These are phyloP conservation scores for Malurus cyaneus DNA, from an alignment of 2,113 vertebrate species.

Conservation along the genomic window DNA sequence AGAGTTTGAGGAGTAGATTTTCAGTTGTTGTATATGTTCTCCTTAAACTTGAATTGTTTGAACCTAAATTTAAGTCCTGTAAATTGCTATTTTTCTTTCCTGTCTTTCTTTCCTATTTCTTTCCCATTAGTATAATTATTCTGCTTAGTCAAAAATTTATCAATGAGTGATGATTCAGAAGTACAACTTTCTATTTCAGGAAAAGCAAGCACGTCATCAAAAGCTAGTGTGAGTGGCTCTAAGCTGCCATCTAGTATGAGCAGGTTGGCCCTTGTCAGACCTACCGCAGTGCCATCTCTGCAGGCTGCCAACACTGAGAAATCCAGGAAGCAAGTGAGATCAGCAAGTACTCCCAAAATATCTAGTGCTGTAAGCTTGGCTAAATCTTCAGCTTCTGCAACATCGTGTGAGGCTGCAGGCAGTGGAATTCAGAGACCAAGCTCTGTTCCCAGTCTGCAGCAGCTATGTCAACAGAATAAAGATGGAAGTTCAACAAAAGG, in stretches of 20 bases:
- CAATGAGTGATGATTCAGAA: background rate
- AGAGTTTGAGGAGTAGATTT: background rate
- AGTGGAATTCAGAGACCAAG: background rate
- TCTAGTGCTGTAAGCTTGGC: background rate
- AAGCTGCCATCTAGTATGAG: conserved; percentile 8
- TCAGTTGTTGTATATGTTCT: background rate
- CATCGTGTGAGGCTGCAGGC: background rate
- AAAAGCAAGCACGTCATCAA: background rate
- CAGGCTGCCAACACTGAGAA: background rate
- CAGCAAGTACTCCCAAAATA: background rate
- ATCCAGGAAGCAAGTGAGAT: background rate
- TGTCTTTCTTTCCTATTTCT: background rate
- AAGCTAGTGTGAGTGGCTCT: conserved; percentile 55
- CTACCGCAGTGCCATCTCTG: conserved; percentile 1
- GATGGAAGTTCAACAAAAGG: conserved; percentile 1
- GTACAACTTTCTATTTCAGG: conserved; percentile 51
- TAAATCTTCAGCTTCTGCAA: background rate
- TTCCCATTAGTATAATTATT: background rate
- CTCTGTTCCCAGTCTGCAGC: background rate
- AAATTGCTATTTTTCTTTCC: background rate
- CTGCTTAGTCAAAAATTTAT: background rate
- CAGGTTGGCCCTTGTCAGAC: conserved; percentile 28
- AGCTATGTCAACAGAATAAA: background rate
- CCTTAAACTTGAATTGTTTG: background rate
- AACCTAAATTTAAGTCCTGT: background rate